phyloP scores from a whole-genome alignment of 2,888 invertebrate species.

The Phyllotreta cruciferae region DNA sequence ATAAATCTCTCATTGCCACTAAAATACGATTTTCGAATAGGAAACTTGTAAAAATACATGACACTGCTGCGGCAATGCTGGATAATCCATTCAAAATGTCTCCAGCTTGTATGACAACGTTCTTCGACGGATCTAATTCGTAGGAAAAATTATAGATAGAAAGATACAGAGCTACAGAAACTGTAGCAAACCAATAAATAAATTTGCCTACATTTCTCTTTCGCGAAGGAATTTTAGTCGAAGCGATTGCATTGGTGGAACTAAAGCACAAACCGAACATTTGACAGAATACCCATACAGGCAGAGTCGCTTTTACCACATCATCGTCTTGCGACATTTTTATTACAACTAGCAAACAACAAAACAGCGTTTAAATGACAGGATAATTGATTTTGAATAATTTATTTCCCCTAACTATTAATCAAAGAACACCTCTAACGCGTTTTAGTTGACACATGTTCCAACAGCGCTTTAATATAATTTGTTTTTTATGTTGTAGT shows the following conservation, averaged over 20 bases:
- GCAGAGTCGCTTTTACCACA: slow-evolving; percentile 23
- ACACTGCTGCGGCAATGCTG: slow-evolving; percentile 32
- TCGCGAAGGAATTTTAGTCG: background rate
- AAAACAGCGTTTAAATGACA: slow-evolving; percentile 16
- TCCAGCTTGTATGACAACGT: slow-evolving; percentile 37
- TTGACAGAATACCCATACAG: slow-evolving; percentile 36
- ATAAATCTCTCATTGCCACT: slow-evolving; percentile 23
- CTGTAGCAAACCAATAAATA: slow-evolving; percentile 19
- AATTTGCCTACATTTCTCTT: slow-evolving; percentile 1
- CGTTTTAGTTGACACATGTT: too few species aligned
- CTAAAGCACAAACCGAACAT: slow-evolving; percentile 37
- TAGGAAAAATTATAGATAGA: slow-evolving; percentile 27
- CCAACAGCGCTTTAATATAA: background rate
- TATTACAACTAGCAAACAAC: background rate
- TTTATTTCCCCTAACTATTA: slow-evolving; percentile 14
- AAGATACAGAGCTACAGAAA: slow-evolving; percentile 26
- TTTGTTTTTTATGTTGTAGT: slow-evolving; percentile 7
- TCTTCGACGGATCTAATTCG: slow-evolving; percentile 26
- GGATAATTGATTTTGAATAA: slow-evolving; percentile 23
- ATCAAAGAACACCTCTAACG: slow-evolving; percentile 14
- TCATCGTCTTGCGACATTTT: slow-evolving; percentile 30
- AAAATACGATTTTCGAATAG: slow-evolving; percentile 31
- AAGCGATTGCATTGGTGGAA: slow-evolving; percentile 19
- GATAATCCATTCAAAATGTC: slow-evolving; percentile 36
- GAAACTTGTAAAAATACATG: slow-evolving; percentile 33